Base-by-base conservation (phyloP, 1,140 invertebrate genomes). In the Caligus rogercresseyi region DNA sequence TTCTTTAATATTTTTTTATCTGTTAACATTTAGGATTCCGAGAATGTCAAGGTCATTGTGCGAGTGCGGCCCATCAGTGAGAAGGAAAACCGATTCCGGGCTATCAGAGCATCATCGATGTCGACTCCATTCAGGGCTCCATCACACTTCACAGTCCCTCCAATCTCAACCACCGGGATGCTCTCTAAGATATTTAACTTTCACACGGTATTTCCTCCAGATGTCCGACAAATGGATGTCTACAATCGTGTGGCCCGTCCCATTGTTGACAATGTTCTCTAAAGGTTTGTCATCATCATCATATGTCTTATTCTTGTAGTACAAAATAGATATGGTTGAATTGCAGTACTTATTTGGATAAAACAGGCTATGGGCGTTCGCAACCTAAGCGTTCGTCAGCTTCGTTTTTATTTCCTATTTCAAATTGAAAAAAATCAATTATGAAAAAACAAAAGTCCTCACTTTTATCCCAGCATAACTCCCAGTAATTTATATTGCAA, bases 31-130 rank as follows among this genome's bases (percentile, higher is more conserved):
- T 21, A 13, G 52, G 61, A 55, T 65, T 59, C n/a, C 1, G 78
- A 79, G 64, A 80, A 79, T 69, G 78, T 80, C 52, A 80, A 86
- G 64, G 90, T 94, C 25, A 86, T 90, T 23, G 85, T 94, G 16
- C 78, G 91, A 64, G 82, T 89, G 65, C 79, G 91, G 61, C 91
- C 91, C 0, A 78, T 92, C 70, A 89, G 83, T 71, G 81, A 83
- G 69, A 81, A 82, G 68, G 89, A n/a, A n/a, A 94, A 73, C 74
- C 82, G 64, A 74, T 81, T 52, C 76, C 78, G 25, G 81, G 81
- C 53, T 79, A 81, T 51, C 78, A 80, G 69, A 80, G 79, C 69
- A 80, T 86, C 59, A 80, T 89, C 7, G 75, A 78, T 4, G 81
- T 88, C 53, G 86, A 93, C 74, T 74, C 79, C 23, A 75, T 86